Base-by-base conservation (phyloP, 2,888 invertebrate species). In the Drosophila paracracens region DNA sequence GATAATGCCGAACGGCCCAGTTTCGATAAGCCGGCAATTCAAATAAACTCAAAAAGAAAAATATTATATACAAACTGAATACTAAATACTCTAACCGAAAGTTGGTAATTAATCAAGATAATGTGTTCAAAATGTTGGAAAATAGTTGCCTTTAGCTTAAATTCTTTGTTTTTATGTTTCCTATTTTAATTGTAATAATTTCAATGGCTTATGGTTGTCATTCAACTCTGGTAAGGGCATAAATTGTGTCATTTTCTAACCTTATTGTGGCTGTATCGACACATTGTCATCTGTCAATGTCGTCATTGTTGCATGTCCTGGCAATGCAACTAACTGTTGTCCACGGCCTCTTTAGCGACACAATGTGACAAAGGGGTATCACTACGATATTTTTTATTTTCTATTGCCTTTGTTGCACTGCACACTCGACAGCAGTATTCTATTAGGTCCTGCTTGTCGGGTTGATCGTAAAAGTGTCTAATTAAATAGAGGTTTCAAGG, bases 271-370 rank as follows among this genome's bases (percentile, higher is more conserved):
- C 21, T 31, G n/a, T 33, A 29, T 18, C 56, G 33, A 53, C 48
- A 64, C 62, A 29, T 29, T 29, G 50, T 16, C 66, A 57, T 69
- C 66, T 57, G 60, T 66, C 69, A 70, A 52, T 62, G 71, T 58
- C 72, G 52, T 67, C 73, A 69, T 79, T 83, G 81, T 82, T 67
- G 76, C 68, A 73, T 62, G 57, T 68, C 73, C 77, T 76, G 67
- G 74, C 88, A 82, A 78, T 85, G 86, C 86, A 88, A 71, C 66
- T 67, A 86, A 73, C 64, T 78, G 76, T 18, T 59, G 38, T 21
- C 54, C 54, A 67, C 56, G 59, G 46, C 31, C 74, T 63, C 76
- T 77, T 67, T 46, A 59, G 5, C 10, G 5, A 46, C 54, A 62
- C 86, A 83, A 74, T 77, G 80, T 69, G 56, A 71, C 68, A 81